These are phyloP conservation scores for Rhinoderma darwinii DNA, from an alignment of 2,113 vertebrate species.

Conservation along the genomic window DNA sequence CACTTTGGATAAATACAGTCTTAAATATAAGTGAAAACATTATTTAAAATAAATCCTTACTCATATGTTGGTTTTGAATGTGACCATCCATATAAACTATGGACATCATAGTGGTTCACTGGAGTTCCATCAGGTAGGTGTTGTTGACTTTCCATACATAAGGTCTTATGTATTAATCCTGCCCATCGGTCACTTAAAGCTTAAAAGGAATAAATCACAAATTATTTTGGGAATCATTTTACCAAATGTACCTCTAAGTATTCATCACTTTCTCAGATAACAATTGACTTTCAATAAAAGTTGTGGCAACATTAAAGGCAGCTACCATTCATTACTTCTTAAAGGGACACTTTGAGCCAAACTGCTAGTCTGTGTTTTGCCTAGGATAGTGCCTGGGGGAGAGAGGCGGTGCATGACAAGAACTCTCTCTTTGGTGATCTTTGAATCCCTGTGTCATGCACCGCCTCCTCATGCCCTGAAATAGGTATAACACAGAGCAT, in stretches of 20 bases:
- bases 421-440: too few species aligned
- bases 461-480: too few species aligned
- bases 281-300: background rate
- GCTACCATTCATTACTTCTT: background rate
- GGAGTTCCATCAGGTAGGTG: conserved; percentile 76
- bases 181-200: conserved; percentile 72
- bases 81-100: conserved; percentile 93
- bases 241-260: background rate
- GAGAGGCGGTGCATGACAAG: too few species aligned
- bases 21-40: background rate
- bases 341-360: too few species aligned
- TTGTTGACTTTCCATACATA: conserved; percentile 90
- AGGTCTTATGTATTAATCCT: conserved; percentile 81
- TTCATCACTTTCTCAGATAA: too few species aligned
- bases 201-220: conserved; percentile 60
- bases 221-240: background rate
- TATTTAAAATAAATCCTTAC: conserved; percentile 71
- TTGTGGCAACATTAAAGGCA: background rate
- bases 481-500: too few species aligned
- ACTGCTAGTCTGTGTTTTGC: too few species aligned
- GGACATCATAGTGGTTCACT: conserved; percentile 86
- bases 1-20: too few species aligned
- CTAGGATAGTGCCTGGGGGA: too few species aligned
- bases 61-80: conserved; percentile 84
- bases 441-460: too few species aligned